Conservation (phyloP, 2,888 invertebrate species). For the Carpatolechia fugitivella region DNA sequence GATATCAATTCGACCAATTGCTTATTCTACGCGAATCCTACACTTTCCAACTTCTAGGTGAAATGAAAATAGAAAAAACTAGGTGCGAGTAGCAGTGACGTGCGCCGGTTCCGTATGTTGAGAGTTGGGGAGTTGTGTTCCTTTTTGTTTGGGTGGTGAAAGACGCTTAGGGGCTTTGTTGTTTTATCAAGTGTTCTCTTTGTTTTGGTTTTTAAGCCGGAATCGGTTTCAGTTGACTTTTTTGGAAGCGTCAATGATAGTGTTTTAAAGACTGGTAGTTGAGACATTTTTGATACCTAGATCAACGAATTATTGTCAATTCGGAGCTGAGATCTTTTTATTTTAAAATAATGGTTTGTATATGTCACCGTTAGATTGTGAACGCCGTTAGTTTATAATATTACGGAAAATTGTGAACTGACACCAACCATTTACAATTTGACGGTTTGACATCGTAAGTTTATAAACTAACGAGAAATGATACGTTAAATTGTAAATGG, state of each 20-base stretch:
- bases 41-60: conserved; percentile 3
- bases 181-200: background rate
- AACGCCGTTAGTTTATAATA: too few species aligned
- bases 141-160: background rate
- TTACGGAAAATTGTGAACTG: too few species aligned
- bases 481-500: too few species aligned
- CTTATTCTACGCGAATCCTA: conserved; percentile 13
- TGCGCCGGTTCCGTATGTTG: background rate
- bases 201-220: background rate
- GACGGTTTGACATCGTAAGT: too few species aligned
- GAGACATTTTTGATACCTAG: too few species aligned
- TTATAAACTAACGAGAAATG: too few species aligned
- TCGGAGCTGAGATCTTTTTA: too few species aligned
- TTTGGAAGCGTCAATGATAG: background rate
- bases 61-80: conserved; percentile 10
- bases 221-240: background rate
- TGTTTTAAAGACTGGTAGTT: too few species aligned
- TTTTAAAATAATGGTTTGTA: too few species aligned
- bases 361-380: too few species aligned
- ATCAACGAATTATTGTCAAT: too few species aligned
- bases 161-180: background rate
- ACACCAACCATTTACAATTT: too few species aligned
- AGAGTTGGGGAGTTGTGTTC: background rate
- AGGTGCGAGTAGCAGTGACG: background rate
- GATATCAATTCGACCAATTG: conserved; percentile 8